Conservation (phyloP, 2,113 vertebrate genomes). For the Sigmodon hispidus region DNA sequence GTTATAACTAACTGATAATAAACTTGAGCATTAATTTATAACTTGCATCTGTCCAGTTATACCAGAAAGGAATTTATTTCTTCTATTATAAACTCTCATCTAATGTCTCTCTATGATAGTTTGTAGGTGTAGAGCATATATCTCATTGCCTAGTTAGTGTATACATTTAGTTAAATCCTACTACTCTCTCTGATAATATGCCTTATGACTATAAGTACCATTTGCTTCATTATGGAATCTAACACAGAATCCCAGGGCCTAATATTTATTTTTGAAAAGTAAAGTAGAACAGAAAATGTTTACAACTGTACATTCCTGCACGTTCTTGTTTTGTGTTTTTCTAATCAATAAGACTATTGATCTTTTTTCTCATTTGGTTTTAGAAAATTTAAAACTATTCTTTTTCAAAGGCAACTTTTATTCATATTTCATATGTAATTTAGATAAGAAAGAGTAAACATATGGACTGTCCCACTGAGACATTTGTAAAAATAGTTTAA, state of each 20-base stretch:
- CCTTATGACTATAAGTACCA: background rate
- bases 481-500: slow-evolving; percentile 43
- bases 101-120: background rate
- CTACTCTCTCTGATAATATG: background rate
- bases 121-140: background rate
- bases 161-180: background rate
- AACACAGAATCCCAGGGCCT: background rate
- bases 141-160: background rate
- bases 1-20: background rate
- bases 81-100: background rate
- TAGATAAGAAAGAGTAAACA: slow-evolving; percentile 49
- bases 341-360: slow-evolving; percentile 12
- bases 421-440: slow-evolving; percentile 12
- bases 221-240: slow-evolving; percentile 11
- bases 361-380: slow-evolving; percentile 53
- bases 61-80: slow-evolving; percentile 42
- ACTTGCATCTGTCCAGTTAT: background rate
- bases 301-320: background rate
- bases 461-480: background rate
- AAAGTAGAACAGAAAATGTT: slow-evolving; percentile 33
- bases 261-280: slow-evolving; percentile 34
- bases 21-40: background rate
- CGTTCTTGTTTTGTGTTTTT: slow-evolving; percentile 34
- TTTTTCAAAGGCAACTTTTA: background rate
- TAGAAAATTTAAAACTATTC: slow-evolving; percentile 15